Conservation (phyloP, 2,888 invertebrate genomes). For the Latrodectus hesperus region DNA sequence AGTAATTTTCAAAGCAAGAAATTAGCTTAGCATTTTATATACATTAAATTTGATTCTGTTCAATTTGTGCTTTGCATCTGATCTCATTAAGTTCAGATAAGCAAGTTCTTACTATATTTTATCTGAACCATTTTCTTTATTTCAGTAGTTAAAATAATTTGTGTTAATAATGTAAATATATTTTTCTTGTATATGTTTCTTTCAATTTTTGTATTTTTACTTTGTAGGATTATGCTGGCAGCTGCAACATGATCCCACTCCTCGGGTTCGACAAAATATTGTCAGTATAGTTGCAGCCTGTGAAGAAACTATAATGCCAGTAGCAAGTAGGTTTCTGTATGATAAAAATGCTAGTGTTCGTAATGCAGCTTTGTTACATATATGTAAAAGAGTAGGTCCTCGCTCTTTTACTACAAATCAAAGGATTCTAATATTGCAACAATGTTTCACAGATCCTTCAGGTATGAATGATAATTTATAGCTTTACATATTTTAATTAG, state of each 20-base stretch:
- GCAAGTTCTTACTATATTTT: too few relatives aligned
- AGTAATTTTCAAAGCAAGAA: too few relatives aligned
- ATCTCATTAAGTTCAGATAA: too few relatives aligned
- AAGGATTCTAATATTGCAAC: conserved; percentile 41
- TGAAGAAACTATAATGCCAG: conserved; percentile 55
- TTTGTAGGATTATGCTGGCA: conserved; percentile 51
- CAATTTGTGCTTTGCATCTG: too few relatives aligned
- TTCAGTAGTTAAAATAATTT: too few relatives aligned
- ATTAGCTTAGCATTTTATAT: too few relatives aligned
- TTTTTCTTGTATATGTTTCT: too few relatives aligned
- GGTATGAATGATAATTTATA: background rate
- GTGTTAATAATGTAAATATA: too few relatives aligned
- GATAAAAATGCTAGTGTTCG: conserved; percentile 49
- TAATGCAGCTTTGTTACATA: conserved; percentile 55
- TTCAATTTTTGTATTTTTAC: background rate
- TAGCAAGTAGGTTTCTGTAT: conserved; percentile 46
- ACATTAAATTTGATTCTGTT: too few relatives aligned
- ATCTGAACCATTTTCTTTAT: too few relatives aligned
- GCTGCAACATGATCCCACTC: conserved; percentile 49
- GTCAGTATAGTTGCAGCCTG: conserved; percentile 55
- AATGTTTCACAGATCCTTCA: conserved; percentile 48
- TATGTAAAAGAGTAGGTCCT: conserved; percentile 46
- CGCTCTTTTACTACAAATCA: conserved; percentile 40
- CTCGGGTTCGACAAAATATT: conserved; percentile 50
- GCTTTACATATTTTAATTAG: too few relatives aligned